A percentile compares a stretch with the other conserved stretches of the same genome.
Evolutionary conservation across 2,797 vertebrate species (phyloP).

Genomic region (Sebastes matsubarae): DNA sequence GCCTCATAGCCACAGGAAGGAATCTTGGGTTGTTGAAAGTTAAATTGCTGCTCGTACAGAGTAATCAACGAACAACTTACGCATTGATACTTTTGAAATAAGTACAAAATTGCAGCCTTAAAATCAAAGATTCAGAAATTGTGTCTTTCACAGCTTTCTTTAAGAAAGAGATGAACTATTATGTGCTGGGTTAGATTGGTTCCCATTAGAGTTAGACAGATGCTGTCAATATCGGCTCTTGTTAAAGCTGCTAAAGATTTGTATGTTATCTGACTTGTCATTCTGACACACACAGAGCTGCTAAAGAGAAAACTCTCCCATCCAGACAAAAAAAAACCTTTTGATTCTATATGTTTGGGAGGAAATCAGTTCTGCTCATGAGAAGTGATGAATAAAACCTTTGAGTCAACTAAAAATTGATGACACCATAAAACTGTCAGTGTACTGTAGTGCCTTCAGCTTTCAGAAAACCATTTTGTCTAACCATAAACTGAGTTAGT

Average conservation of each 20-base stretch:
- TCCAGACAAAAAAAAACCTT: background rate
- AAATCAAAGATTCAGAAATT: background rate
- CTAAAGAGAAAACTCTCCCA: background rate
- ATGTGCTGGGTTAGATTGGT: background rate
- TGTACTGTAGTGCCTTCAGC: background rate
- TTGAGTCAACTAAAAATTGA: background rate
- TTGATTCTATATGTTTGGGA: background rate
- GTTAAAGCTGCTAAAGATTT: slow-evolving; percentile 5
- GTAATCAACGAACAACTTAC: background rate
- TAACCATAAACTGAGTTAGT: slow-evolving; percentile 1
- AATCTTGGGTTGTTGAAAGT: background rate
- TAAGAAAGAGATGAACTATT: background rate
- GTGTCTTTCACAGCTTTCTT: background rate
- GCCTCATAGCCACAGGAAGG: background rate
- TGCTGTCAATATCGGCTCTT: background rate
- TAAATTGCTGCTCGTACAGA: background rate
- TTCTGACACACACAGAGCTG: background rate
- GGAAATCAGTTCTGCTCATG: background rate
- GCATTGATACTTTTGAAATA: background rate
- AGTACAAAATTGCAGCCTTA: background rate
- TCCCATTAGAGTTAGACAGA: background rate
- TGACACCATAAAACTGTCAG: background rate
- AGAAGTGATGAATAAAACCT: background rate
- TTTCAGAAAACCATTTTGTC: slow-evolving; percentile 27
- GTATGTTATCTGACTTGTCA: background rate